Evolutionary conservation across 2,888 invertebrate genomes (phyloP).

Genomic region (Spialia ferax): DNA sequence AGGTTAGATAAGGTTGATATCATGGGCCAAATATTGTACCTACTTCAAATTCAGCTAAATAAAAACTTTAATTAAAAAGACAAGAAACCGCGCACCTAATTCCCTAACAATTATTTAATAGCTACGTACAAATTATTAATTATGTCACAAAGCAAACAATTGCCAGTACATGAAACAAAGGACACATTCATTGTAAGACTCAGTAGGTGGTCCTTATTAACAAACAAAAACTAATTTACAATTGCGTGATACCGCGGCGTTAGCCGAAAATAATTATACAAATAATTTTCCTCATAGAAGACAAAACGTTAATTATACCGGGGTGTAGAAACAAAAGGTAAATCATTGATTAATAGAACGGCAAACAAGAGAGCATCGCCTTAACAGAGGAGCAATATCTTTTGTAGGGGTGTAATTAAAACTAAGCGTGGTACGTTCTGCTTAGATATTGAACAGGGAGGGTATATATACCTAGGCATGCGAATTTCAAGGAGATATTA

Average conservation of each 20-base stretch:
- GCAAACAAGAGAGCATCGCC: slow-evolving; percentile 45
- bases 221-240: slow-evolving; percentile 34
- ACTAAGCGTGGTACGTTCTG: slow-evolving; percentile 65
- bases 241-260: slow-evolving; percentile 25
- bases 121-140: too few species aligned
- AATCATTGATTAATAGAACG: slow-evolving; percentile 40
- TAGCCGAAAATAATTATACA: slow-evolving; percentile 32
- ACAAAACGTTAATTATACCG: slow-evolving; percentile 30
- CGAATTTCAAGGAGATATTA: slow-evolving; percentile 4
- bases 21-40: too few species aligned
- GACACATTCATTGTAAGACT: slow-evolving; percentile 28
- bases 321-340: slow-evolving; percentile 35
- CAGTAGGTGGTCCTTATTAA: slow-evolving; percentile 34
- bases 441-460: slow-evolving; percentile 52
- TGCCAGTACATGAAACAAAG: slow-evolving; percentile 4
- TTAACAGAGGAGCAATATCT: slow-evolving; percentile 60
- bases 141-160: too few species aligned
- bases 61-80: too few species aligned
- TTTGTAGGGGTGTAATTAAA: slow-evolving; percentile 71
- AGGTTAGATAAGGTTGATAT: too few species aligned
- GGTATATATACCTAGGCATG: neutral
- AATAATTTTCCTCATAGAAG: slow-evolving; percentile 32
- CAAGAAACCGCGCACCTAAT: too few species aligned
- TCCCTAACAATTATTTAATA: too few species aligned
- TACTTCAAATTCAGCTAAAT: too few species aligned